phyloP scores from a whole-genome alignment of 2,888 invertebrate genomes.

The Thymelicus sylvestris region DNA sequence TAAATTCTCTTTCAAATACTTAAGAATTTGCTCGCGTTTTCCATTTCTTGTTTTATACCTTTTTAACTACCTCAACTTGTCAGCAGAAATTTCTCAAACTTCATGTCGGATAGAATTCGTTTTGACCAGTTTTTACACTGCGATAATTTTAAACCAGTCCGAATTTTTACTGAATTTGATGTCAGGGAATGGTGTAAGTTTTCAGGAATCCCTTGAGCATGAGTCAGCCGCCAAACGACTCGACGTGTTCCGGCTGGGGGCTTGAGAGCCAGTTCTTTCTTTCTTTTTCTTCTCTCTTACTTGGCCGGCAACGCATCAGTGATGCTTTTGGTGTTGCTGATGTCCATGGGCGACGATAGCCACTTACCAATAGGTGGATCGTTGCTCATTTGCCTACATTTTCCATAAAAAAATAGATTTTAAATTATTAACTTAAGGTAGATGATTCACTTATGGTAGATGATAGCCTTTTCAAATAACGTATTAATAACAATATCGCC shows the following conservation, averaged over 20 bases:
- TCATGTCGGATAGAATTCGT: constrained; percentile 18
- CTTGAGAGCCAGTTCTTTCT: neutral
- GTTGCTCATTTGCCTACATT: too few species aligned
- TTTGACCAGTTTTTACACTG: constrained; percentile 2
- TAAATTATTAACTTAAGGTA: too few species aligned
- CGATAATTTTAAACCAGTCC: neutral
- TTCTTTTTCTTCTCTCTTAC: too few species aligned
- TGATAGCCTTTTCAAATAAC: constrained; percentile 32
- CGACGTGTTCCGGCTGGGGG: too few species aligned
- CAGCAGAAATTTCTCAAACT: constrained; percentile 27
- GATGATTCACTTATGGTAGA: neutral
- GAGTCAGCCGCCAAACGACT: too few species aligned
- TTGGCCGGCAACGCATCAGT: too few species aligned
- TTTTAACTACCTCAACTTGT: constrained; percentile 35
- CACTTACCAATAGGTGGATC: too few species aligned
- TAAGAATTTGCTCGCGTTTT: constrained; percentile 33
- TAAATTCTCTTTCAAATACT: constrained; percentile 34
- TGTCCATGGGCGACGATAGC: too few species aligned
- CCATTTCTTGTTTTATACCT: constrained; percentile 36
- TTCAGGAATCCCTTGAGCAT: too few species aligned
- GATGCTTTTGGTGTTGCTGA: too few species aligned
- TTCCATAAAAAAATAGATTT: too few species aligned
- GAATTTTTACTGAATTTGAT: neutral
- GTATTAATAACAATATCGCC: constrained; percentile 40
- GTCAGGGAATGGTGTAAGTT: neutral